Evolutionary conservation across 2,797 vertebrate species (phyloP), one percentile per base, ranked within the genome.

Genomic region (Sebastes diploproa): DNA sequence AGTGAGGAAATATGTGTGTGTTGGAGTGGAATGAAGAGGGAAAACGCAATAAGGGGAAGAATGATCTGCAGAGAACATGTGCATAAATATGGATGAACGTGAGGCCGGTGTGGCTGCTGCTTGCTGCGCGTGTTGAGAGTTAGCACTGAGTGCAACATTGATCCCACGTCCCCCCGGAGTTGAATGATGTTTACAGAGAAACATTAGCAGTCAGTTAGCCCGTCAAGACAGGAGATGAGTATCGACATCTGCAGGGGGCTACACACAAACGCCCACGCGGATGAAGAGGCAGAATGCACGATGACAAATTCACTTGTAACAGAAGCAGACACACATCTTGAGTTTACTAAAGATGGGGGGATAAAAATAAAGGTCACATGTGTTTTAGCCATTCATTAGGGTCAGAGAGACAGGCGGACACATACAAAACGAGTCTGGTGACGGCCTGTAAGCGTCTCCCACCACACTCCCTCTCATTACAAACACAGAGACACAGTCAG

Each of bases 381-480:
- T 71, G 82, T 83, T 85, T 85, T 70, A 82, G 65, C 83, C 85
- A 71, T 72, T 88, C 80, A 87, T 92, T 89, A 90, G 69, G 36
- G 61, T 62, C 59, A 72, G 60, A 70, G 67, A 85, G 71, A 83
- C 60, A 61, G 42, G 34, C 76, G 62, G 77, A 86, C 65, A 62
- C 75, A 64, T 54, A 42, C 46, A 74, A 68, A 87, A 81, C 2
- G 54, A 60, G 85, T 80, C 83, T 87, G 90, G 88, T 88, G 88
- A 82, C 67, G 61, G 87, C 60, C 83, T 82, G 87, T 78, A 82
- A 86, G 83, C 13, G 82, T 76, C 88, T 91, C 86, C 76, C 72
- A 80, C 79, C 82, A 78, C 88, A 86, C 86, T 90, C 91, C 92
- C 94, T 95, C 89, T 96, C 93, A 94, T 94, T 94, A 94, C 82